Conservation (phyloP, 2,113 vertebrate genomes). For the Heterotis niloticus region DNA sequence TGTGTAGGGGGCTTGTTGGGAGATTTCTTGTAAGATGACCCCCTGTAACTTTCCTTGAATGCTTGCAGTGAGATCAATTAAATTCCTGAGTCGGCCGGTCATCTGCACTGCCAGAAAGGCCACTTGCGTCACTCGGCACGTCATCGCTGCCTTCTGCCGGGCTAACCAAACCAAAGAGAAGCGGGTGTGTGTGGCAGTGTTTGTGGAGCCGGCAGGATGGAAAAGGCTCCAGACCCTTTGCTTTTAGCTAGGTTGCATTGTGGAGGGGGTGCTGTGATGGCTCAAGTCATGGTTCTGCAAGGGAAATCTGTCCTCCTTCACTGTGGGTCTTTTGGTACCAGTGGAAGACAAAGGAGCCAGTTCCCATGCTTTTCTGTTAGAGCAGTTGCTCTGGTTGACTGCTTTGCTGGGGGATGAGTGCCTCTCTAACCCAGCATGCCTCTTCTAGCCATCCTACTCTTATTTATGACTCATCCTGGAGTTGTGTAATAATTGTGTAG, state of each 20-base stretch:
- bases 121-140: neutral
- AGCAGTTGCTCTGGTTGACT: neutral
- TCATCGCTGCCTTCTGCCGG: neutral
- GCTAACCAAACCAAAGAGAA: neutral
- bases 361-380: too few relatives aligned
- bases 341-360: too few relatives aligned
- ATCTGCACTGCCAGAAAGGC: neutral
- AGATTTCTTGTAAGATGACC: neutral
- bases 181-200: neutral
- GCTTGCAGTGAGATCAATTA: neutral
- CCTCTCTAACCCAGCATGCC: neutral
- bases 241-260: too few relatives aligned
- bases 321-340: too few relatives aligned
- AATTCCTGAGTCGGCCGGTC: neutral
- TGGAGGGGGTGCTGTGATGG: too few relatives aligned
- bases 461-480: conserved; percentile 21
- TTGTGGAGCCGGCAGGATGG: neutral
- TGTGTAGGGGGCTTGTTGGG: too few relatives aligned
- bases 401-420: neutral
- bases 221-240: neutral
- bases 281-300: too few relatives aligned
- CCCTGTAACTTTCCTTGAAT: neutral
- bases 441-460: neutral
- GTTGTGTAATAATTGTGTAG: conserved; percentile 23
- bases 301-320: too few relatives aligned